Evolutionary conservation across 2,797 vertebrate species (phyloP).

Genomic region (Bothrops alternatus): DNA sequence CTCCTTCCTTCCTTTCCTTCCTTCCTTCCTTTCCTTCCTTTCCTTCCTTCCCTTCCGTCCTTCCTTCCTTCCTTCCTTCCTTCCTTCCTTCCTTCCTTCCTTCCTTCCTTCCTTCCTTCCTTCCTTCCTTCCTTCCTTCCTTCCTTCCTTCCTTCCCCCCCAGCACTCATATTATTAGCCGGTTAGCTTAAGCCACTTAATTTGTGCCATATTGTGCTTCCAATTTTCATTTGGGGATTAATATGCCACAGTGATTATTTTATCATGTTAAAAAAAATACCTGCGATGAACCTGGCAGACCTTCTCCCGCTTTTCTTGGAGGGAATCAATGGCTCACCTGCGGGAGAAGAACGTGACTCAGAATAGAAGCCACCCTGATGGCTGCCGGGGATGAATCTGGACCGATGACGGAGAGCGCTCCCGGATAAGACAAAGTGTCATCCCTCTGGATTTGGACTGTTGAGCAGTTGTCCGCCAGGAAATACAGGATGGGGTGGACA

Average conservation of each 20-base stretch:
- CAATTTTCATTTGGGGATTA: neutral
- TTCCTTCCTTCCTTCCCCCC: neutral
- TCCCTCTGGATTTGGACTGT: conserved; percentile 37
- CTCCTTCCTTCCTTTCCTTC: neutral
- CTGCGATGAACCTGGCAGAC: neutral
- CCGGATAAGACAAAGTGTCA: conserved; percentile 37
- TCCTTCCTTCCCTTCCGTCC: neutral
- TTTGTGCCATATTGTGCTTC: neutral
- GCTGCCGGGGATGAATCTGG: conserved; percentile 79
- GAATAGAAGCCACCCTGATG: conserved; percentile 68
- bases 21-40: neutral
- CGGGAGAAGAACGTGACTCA: conserved; percentile 78
- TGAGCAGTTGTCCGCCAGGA: conserved; percentile 54
- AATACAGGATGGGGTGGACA: conserved; percentile 70
- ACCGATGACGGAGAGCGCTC: conserved; percentile 76
- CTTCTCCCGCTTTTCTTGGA: neutral
- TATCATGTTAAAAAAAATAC: neutral
- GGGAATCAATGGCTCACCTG: conserved; percentile 66
- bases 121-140: neutral
- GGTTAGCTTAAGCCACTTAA: neutral
- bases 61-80: neutral
- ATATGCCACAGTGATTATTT: neutral
- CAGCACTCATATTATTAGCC: neutral
- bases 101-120: neutral
- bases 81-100: neutral